Base-by-base conservation (phyloP, 2,113 vertebrate species). In the Herpailurus yagouaroundi region DNA sequence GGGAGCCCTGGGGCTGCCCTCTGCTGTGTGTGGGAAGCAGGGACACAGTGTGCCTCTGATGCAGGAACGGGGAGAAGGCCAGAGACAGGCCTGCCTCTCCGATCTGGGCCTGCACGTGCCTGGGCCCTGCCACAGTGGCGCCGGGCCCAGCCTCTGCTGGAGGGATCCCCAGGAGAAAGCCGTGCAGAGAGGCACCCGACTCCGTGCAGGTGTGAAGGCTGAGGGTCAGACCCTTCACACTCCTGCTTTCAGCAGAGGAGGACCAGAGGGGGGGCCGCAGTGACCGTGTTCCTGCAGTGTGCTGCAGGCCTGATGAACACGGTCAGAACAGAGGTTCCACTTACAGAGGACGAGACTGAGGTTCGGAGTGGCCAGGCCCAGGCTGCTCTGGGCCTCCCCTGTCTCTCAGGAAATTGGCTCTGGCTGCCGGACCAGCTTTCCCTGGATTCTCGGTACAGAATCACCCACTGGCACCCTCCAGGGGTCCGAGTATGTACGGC, bases 181-280 rank as follows among this genome's bases (percentile, higher is more conserved):
- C 1, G 31, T 2, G 1, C 0, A 19, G 16, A 27, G 4, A 1
- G 1, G 25, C 25, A 10, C 19, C 29, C 5, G 4, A 36, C 63
- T 29, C 48, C 10, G 1, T 3, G 23, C 1, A 18, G 14, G 4
- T 2, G 29, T 8, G 33, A 36, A 68, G 60, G 64, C 23, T 14
- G 71, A 21, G 11, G 45, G 16, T 19, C 48, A 5, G 57, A 5
- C 33, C 23, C 33, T 55, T 18, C 16, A 0, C 16, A 1, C 12
- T 60, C 69, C 29, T 4, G 11, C 60, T 25, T 14, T 41, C 36
- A 19, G 55, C 36, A 10, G 21, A 36, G 16, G 27, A 12, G 50
- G 45, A 27, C 36, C 7, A 2, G 45, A 14, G 29, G 10, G n/a
- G 23, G 1, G n/a, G 29, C 5, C 4, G 0, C 38, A 0, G 38